phyloP scores from a whole-genome alignment of 64 coral and sea anemone species.

The Dendronephthya gigantea region DNA sequence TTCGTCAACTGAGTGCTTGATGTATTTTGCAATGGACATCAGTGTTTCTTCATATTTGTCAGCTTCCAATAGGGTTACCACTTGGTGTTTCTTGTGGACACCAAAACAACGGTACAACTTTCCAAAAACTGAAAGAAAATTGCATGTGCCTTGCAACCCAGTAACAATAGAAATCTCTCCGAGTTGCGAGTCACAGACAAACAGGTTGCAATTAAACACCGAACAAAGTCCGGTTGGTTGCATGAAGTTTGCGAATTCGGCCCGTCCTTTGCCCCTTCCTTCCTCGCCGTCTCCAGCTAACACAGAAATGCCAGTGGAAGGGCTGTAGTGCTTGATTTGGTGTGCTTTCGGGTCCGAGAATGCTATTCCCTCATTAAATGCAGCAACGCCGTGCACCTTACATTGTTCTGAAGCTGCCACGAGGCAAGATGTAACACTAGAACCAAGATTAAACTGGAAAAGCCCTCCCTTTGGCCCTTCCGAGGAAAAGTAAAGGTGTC shows the following conservation, averaged over 20 bases:
- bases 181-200: constrained; percentile 45
- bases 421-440: not conserved
- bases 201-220: constrained; percentile 47
- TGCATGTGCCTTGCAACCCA: constrained; percentile 18
- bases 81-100: constrained; percentile 51
- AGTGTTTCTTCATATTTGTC: constrained; percentile 32
- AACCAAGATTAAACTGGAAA: not conserved
- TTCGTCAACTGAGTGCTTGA: constrained; percentile 45
- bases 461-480: constrained; percentile 25
- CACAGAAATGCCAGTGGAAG: constrained; percentile 36
- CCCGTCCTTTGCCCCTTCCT: constrained; percentile 29
- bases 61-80: constrained; percentile 24
- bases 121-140: constrained; percentile 47
- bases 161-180: constrained; percentile 36
- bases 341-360: constrained; percentile 44
- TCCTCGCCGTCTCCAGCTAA: constrained; percentile 39
- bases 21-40: constrained; percentile 38
- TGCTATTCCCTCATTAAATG: constrained; percentile 44
- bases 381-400: constrained; percentile 44
- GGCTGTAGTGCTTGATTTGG: constrained; percentile 44
- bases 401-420: not conserved
- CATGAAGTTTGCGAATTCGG: constrained; percentile 40
- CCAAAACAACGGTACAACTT: constrained; percentile 44
- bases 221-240: constrained; percentile 48
- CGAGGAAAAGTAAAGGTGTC: constrained; percentile 24